A percentile compares a stretch with the other conserved stretches of the same genome.
These are phyloP conservation scores for Agonopterix subpropinquella DNA, from an alignment of 2,888 invertebrate species.

Conservation along the genomic window DNA sequence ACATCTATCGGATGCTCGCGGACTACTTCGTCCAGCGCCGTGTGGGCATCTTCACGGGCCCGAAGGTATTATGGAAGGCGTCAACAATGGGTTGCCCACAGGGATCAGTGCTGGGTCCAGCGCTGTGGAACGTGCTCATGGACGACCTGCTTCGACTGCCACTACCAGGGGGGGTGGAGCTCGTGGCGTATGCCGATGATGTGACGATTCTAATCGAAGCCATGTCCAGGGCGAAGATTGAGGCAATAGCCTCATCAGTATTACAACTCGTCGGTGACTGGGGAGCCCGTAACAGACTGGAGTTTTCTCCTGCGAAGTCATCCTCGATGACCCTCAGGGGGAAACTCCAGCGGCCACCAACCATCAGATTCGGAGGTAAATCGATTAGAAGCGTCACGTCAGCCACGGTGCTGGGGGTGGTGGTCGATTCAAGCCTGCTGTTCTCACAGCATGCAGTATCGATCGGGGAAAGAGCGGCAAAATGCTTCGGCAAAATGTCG, in stretches of 20 bases:
- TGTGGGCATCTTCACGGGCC: too few relatives aligned
- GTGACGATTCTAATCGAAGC: too few relatives aligned
- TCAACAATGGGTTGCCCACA: too few relatives aligned
- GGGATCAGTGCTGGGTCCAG: too few relatives aligned
- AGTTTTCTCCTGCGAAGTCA: constrained; percentile 5
- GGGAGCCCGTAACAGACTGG: constrained; percentile 2
- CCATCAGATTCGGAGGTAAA: background rate
- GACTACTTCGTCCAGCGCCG: too few relatives aligned
- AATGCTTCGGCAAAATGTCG: constrained; percentile 14
- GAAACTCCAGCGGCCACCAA: background rate
- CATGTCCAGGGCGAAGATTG: constrained; percentile 14
- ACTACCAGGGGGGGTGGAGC: too few relatives aligned
- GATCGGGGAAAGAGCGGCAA: constrained; percentile 10
- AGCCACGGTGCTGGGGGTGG: background rate
- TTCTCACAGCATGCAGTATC: constrained; percentile 6
- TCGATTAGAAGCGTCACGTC: background rate
- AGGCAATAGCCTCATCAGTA: background rate
- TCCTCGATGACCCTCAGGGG: constrained; percentile 2
- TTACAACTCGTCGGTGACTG: background rate
- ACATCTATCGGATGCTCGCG: too few relatives aligned
- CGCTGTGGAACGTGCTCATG: too few relatives aligned
- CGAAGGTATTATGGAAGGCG: too few relatives aligned
- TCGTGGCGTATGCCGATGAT: too few relatives aligned
- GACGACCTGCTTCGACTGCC: too few relatives aligned
- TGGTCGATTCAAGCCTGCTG: background rate